Evolutionary conservation across 2,113 vertebrate genomes (phyloP), one percentile per base, ranked within the genome.

Genomic region (Fregata magnificens): DNA sequence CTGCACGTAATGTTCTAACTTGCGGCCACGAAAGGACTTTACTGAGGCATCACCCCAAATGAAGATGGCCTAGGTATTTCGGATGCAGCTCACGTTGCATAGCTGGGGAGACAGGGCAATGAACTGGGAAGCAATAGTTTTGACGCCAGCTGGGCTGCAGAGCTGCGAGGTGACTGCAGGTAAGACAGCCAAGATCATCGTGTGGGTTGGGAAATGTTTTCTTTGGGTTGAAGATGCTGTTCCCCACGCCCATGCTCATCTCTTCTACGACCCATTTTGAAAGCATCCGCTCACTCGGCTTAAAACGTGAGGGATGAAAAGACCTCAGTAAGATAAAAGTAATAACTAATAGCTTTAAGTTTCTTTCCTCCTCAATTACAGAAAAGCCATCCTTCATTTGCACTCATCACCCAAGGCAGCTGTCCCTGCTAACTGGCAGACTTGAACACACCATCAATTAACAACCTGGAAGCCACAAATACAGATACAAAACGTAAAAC

Each of bases 31-130:
- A 72, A 47, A 28, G 18, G 21, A 63, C 47, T 69, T 49, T 2
- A 32, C 5, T 0, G 4, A 85, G 42, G 29, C 59, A 29, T 6
- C 58, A 56, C 26, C 34, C 0, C 1, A 40, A 67, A 47, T 1
- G 5, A 31, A 66, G 61, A 36, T 2, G 12, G 12, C 13, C 8
- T 5, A 5, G 52, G 28, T 16, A 14, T 21, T 42, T 38, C 0
- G 0, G 36, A 44, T 13, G 13, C 66, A 21, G 42, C 42, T 63
- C 50, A 11, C 1, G 2, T 2, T 22, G 32, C 31, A 13, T 16
- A 18, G 38, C 73, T 78, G 42, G 32, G 40, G 32, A 72, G 32
- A 38, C 12, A 8, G 44, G 24, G 34, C 32, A 17, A 19, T 5
- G 24, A 59, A 20, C 52, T 40, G 34, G 67, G 67, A 59, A 38